phyloP scores from a whole-genome alignment of 92 coral and sea anemone genomes.

The Palythoa caribaeorum region DNA sequence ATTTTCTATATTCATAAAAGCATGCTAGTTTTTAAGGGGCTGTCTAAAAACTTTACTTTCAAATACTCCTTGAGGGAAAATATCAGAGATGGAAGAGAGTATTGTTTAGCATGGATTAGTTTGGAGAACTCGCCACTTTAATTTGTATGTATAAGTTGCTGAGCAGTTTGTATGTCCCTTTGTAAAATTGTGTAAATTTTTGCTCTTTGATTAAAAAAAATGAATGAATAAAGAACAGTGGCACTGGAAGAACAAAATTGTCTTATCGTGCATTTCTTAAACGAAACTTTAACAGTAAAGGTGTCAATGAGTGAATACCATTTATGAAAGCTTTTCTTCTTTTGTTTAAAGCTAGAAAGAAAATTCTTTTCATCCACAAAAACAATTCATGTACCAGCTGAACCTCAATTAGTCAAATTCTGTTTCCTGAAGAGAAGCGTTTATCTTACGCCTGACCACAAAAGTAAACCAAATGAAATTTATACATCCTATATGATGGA shows the following conservation, averaged over 20 bases:
- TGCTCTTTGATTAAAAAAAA: constrained; percentile 37
- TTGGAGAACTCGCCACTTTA: constrained; percentile 7
- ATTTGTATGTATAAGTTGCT: constrained; percentile 5
- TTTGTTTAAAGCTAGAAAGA: constrained; percentile 32
- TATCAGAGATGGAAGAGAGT: constrained; percentile 1
- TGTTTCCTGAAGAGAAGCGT: constrained; percentile 41
- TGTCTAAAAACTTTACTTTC: constrained; percentile 24
- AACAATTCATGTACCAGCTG: constrained; percentile 49
- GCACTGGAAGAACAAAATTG: constrained; percentile 1
- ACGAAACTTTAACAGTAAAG: background rate
- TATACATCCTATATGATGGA: constrained; percentile 25
- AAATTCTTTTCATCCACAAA: constrained; percentile 37
- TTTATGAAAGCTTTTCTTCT: constrained; percentile 31
- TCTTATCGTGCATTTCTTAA: background rate
- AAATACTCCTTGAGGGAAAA: constrained; percentile 36
- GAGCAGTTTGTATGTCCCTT: constrained; percentile 1
- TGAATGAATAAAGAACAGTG: constrained; percentile 27
- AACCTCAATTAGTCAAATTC: constrained; percentile 43
- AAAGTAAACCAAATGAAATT: constrained; percentile 49
- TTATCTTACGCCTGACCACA: constrained; percentile 45
- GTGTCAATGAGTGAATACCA: constrained; percentile 15
- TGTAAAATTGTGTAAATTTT: constrained; percentile 19
- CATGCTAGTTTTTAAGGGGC: constrained; percentile 23
- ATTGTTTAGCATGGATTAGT: constrained; percentile 40
- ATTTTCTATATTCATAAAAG: constrained; percentile 37